Conservation (phyloP, 1,140 invertebrate species). For the Nasonia vitripennis region DNA sequence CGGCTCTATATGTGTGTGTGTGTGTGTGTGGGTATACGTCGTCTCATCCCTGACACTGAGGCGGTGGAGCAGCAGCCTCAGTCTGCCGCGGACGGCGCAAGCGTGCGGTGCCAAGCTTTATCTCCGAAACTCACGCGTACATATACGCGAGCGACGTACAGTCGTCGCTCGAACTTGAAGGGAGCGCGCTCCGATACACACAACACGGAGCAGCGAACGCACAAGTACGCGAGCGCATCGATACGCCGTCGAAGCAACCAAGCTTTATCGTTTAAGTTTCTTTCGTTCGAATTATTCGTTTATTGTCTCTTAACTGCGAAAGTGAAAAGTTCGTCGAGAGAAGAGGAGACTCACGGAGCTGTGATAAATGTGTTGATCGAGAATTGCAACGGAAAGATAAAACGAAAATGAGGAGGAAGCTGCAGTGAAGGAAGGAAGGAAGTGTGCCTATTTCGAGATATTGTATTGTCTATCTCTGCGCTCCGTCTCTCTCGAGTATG, state of each 20-base stretch:
- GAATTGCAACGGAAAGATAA: too few relatives aligned
- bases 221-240: background rate
- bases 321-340: background rate
- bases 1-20: background rate
- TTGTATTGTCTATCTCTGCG: too few relatives aligned
- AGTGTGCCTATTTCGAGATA: background rate
- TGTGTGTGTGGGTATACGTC: constrained; percentile 8
- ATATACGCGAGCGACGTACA: background rate
- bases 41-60: constrained; percentile 58
- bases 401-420: too few relatives aligned
- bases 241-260: background rate
- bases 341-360: too few relatives aligned
- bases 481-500: background rate
- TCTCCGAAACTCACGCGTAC: background rate
- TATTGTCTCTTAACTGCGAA: background rate
- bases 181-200: background rate
- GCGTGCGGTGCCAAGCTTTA: constrained; percentile 60
- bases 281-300: background rate
- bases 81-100: constrained; percentile 70
- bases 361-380: too few relatives aligned
- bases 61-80: constrained; percentile 60
- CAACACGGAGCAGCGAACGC: background rate
- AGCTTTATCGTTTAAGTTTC: background rate
- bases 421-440: background rate
- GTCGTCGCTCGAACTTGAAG: background rate